Percentiles rank a stretch among this genome's conserved stretches.
phyloP scores from a whole-genome alignment of 2,113 vertebrate species.

The Ceuthmochares aereus region DNA sequence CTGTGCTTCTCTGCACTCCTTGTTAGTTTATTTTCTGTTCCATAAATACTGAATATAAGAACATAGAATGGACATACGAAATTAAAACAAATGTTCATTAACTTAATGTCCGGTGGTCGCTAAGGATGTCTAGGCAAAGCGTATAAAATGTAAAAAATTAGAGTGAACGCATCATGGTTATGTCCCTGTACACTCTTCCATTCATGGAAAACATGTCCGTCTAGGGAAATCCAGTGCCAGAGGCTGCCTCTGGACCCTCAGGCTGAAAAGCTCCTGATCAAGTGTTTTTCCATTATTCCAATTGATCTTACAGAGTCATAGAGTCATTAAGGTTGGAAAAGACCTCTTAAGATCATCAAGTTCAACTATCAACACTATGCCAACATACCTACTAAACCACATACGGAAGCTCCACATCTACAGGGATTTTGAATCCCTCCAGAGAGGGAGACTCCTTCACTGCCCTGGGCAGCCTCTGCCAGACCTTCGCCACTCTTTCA shows the following conservation, averaged over 20 bases:
- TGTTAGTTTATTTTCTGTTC: neutral
- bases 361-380: no score
- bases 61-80: neutral
- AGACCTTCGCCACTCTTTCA: no score
- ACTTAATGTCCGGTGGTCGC: neutral
- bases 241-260: neutral
- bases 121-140: neutral
- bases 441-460: no score
- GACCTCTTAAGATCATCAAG: no score
- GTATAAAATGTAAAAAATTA: neutral
- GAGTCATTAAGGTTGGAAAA: no score
- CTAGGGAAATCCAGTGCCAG: neutral
- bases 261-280: neutral
- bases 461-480: no score
- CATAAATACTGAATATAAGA: neutral
- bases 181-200: neutral
- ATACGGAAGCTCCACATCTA: no score
- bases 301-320: neutral
- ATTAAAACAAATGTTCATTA: neutral
- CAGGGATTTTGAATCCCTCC: no score
- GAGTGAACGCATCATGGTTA: accelerated
- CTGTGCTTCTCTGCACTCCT: accelerated
- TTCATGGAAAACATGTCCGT: neutral
- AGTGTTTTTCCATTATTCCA: accelerated
- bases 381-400: no score